These are phyloP conservation scores for Macrotis lagotis DNA, from an alignment of 2,113 vertebrate genomes.

Conservation along the genomic window DNA sequence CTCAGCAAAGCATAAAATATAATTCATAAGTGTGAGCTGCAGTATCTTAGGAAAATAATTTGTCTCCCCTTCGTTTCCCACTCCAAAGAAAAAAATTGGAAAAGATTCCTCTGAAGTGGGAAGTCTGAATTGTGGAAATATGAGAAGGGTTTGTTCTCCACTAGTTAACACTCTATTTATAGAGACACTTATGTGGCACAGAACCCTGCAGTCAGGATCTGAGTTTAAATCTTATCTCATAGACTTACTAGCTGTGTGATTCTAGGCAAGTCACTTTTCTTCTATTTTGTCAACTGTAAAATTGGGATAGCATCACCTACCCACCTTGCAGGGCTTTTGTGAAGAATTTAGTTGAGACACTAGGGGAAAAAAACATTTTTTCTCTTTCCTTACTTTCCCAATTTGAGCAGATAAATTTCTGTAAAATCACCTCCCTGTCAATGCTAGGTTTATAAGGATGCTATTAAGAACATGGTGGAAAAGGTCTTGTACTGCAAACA, in stretches of 20 bases:
- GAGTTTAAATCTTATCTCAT: background rate
- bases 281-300: background rate
- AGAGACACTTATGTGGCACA: background rate
- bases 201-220: background rate
- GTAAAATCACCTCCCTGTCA: no score
- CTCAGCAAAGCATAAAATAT: background rate
- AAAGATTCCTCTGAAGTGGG: background rate
- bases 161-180: background rate
- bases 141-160: background rate
- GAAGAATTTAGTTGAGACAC: background rate
- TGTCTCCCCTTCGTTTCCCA: background rate
- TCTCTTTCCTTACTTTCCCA: no score
- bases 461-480: no score
- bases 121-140: background rate
- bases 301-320: background rate
- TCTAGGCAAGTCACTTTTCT: background rate
- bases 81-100: background rate
- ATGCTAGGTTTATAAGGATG: no score
- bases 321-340: background rate
- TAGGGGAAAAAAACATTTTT: background rate
- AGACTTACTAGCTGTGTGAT: background rate
- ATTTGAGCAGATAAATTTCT: no score
- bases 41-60: background rate
- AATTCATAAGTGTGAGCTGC: background rate
- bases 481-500: background rate